These are phyloP conservation scores for Saguinus imperator DNA, from an alignment of 2,113 vertebrate species.

Conservation along the genomic window DNA sequence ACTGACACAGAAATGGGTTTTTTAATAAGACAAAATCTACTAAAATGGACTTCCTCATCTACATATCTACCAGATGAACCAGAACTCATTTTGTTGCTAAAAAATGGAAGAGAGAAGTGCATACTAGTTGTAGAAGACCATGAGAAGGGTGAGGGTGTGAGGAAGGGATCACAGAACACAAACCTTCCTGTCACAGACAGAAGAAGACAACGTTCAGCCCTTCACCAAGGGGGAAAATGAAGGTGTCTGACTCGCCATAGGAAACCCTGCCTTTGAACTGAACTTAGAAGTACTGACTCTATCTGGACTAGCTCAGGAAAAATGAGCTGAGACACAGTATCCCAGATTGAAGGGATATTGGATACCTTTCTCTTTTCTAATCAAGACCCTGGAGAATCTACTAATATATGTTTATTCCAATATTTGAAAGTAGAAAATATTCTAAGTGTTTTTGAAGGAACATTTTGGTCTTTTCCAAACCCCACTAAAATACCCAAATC, in stretches of 20 bases:
- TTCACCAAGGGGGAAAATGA: rapidly evolving
- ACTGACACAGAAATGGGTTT: background rate
- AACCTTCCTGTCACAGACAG: background rate
- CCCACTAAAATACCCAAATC: background rate
- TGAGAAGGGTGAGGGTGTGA: rapidly evolving
- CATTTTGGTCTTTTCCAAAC: background rate
- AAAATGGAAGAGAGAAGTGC: rapidly evolving
- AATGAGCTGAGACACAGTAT: rapidly evolving
- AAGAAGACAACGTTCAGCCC: rapidly evolving
- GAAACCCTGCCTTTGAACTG: background rate
- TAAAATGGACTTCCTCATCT: background rate
- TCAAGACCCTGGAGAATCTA: background rate
- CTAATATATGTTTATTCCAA: background rate
- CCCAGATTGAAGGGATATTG: background rate
- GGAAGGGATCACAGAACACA: rapidly evolving
- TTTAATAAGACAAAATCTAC: background rate
- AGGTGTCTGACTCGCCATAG: background rate
- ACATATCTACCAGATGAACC: background rate
- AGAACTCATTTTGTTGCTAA: background rate
- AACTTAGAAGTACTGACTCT: background rate
- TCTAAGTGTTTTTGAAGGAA: background rate
- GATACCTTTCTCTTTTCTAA: background rate
- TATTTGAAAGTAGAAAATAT: rapidly evolving
- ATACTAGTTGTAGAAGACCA: background rate
- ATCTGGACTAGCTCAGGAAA: background rate